A percentile compares a stretch with the other conserved stretches of the same genome.
Conservation (phyloP, 2,113 vertebrate genomes). For the Thymallus thymallus region DNA sequence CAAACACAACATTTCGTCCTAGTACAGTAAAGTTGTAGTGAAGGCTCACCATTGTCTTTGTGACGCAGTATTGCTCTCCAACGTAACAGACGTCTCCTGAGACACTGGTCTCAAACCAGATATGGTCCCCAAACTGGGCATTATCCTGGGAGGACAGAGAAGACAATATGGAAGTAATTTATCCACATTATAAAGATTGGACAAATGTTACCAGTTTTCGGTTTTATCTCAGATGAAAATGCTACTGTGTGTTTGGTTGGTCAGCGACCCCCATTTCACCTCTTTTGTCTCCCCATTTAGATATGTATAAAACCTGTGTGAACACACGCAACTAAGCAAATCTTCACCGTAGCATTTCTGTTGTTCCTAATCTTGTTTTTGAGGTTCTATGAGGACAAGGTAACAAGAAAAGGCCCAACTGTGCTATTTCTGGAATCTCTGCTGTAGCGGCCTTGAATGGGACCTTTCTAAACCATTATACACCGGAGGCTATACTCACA, state of each 20-base stretch:
- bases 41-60: slow-evolving; percentile 85
- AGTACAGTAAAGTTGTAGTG: not conserved
- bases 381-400: not conserved
- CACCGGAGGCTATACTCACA: slow-evolving; percentile 74
- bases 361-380: too few species aligned
- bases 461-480: not conserved
- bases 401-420: too few species aligned
- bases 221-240: too few species aligned
- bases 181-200: slow-evolving; percentile 4
- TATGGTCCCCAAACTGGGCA: slow-evolving; percentile 88
- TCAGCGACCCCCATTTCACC: not conserved
- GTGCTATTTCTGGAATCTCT: not conserved
- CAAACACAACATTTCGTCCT: not conserved
- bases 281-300: not conserved
- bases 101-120: slow-evolving; percentile 93
- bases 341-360: too few species aligned
- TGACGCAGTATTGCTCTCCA: slow-evolving; percentile 90
- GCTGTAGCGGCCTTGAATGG: not conserved
- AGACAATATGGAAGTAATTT: not conserved
- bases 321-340: too few species aligned
- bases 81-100: slow-evolving; percentile 96
- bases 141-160: slow-evolving; percentile 75
- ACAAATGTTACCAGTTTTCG: too few species aligned
- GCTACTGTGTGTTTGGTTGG: too few species aligned
- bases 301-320: not conserved